Percentiles rank a stretch among this genome's conserved stretches.
These are phyloP conservation scores for Drosophila formosana DNA, from an alignment of 2,888 invertebrate genomes.

Conservation along the genomic window DNA sequence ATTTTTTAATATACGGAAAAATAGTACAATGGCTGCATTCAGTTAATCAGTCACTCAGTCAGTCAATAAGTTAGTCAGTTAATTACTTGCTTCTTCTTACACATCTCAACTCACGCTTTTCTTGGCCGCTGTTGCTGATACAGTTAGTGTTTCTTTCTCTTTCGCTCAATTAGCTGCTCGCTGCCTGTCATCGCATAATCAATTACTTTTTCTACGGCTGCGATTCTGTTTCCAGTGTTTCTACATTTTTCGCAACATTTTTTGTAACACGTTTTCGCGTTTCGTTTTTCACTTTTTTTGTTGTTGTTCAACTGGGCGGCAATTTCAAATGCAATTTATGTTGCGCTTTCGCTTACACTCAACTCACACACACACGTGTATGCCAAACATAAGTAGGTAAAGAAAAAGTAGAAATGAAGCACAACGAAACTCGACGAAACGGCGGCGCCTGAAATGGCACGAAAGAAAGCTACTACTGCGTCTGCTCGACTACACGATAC, in stretches of 20 bases:
- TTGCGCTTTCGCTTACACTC: slow-evolving; percentile 59
- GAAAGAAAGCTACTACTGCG: slow-evolving; percentile 11
- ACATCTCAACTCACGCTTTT: slow-evolving; percentile 22
- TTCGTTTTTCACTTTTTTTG: slow-evolving; percentile 24
- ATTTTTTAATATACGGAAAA: background rate
- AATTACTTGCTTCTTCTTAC: slow-evolving; percentile 37
- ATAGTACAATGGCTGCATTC: background rate
- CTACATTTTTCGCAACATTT: slow-evolving; percentile 59
- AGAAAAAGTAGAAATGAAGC: slow-evolving; percentile 37
- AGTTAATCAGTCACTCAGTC: slow-evolving; percentile 1
- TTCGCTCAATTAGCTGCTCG: background rate
- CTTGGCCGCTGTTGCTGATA: background rate
- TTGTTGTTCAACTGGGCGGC: slow-evolving; percentile 38
- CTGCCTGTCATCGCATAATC: slow-evolving; percentile 53
- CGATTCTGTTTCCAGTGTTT: slow-evolving; percentile 25
- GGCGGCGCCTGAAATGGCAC: slow-evolving; percentile 18
- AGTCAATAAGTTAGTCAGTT: slow-evolving; percentile 32
- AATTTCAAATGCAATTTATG: slow-evolving; percentile 66
- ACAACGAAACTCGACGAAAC: slow-evolving; percentile 7
- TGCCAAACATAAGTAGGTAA: slow-evolving; percentile 26
- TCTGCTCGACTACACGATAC: slow-evolving; percentile 1
- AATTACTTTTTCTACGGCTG: slow-evolving; percentile 39
- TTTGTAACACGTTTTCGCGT: slow-evolving; percentile 51
- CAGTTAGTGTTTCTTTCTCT: slow-evolving; percentile 11
- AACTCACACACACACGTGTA: background rate